Base-by-base conservation (phyloP, 2,797 vertebrate species). In the Tapirus indicus region DNA sequence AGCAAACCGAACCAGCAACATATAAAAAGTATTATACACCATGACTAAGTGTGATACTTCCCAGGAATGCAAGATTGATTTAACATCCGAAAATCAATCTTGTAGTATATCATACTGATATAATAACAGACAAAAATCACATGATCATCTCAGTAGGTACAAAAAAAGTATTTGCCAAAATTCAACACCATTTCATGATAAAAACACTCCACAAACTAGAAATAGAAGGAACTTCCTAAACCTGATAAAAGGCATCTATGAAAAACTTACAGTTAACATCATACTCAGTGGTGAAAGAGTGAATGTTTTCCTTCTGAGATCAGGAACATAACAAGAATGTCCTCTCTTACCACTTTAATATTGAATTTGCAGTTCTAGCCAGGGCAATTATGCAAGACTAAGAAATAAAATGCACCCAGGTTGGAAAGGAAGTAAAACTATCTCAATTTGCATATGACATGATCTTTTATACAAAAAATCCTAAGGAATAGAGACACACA, bases 351-450 rank as follows among this genome's bases (percentile, higher is more conserved):
- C 8, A 17, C 35, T 60, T 58, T 2, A 41, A 29, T 16, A 29
- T 41, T 5, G 1, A 41, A 41, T 35, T 41, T 41, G 23, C 23
- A 41, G 23, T 41, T 41, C 54, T 80, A 60, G 35, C 54, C 23
- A 23, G 17, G 17, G 18, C 23, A 74, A 32, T 78, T 86, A 82
- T 35, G 21, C 5, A 92, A 95, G 38, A 92, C 60, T 64, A 77
- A 91, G 17, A 75, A 91, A 95, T 29, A 82, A 96, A 82, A 91
- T 13, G 7, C 17, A 94, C 71, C 4, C 7, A 84, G 12, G 66
- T n/a, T 90, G 44, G 32, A 86, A 90, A 86, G 35, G 8, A 89
- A 83, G 44, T 56, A 72, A 94, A 92, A 92, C 17, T 44, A 56
- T 27, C 52, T 68, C 23, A 35, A 60, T 74, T 92, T 23, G 1